phyloP scores from a whole-genome alignment of 2,113 vertebrate species.

The Chionis minor region DNA sequence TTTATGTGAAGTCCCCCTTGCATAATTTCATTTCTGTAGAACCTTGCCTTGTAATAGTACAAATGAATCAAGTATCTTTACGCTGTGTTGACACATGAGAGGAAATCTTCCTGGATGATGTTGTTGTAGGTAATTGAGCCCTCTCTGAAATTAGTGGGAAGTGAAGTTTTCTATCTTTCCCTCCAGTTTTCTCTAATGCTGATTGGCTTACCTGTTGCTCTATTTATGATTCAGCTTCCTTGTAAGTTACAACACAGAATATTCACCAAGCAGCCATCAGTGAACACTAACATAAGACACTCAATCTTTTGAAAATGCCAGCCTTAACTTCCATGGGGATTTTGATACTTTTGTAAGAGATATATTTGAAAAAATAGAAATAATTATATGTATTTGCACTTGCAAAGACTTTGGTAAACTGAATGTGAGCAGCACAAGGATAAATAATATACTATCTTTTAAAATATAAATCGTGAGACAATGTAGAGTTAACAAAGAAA shows the following conservation, averaged over 20 bases:
- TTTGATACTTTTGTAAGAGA: not conserved
- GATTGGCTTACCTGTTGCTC: not conserved
- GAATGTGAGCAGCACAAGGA: not conserved
- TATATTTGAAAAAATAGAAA: not conserved
- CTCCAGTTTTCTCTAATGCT: not conserved
- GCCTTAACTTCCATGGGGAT: not conserved
- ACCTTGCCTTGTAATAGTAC: not conserved
- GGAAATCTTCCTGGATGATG: not conserved
- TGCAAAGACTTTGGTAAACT: not conserved
- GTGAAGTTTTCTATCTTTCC: accelerated
- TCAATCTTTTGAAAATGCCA: not conserved
- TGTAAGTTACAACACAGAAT: not conserved
- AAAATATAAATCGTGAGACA: not conserved
- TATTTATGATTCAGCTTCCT: not conserved
- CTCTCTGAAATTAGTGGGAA: not conserved
- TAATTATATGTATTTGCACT: not conserved
- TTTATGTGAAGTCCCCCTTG: accelerated
- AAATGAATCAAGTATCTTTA: not conserved
- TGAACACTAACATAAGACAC: accelerated
- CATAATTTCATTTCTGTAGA: not conserved
- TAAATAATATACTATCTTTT: not conserved
- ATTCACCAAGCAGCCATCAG: not conserved
- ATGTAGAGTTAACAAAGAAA: constrained; percentile 4
- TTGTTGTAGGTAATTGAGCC: not conserved
- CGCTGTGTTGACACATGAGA: not conserved